Evolutionary conservation across 35 echinoderm and acorn worm species (phyloP).

Genomic region (Apostichopus californicus): DNA sequence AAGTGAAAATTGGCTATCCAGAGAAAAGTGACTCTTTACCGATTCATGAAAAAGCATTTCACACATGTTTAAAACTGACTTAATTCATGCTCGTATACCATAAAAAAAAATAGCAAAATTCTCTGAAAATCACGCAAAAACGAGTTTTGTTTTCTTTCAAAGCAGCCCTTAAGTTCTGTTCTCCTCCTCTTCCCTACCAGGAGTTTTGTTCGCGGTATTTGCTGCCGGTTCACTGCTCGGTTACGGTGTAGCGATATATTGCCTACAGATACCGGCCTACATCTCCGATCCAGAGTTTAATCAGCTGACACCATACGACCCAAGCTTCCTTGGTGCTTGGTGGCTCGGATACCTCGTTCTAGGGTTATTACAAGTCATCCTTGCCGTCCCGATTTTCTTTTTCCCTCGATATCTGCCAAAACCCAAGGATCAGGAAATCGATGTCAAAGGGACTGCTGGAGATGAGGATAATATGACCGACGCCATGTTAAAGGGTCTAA

Average conservation of each 20-base stretch:
- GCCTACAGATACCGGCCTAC: conserved; percentile 34
- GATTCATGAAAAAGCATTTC: too few relatives aligned
- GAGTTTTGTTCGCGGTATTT: neutral
- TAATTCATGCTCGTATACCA: too few relatives aligned
- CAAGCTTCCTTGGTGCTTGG: conserved; percentile 81
- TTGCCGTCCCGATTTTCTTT: conserved; percentile 79
- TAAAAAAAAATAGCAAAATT: too few relatives aligned
- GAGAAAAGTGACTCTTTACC: too few relatives aligned
- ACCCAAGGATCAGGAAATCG: conserved; percentile 25
- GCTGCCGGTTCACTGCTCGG: neutral
- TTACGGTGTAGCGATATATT: conserved; percentile 12
- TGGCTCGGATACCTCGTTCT: conserved; percentile 86
- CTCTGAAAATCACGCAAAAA: too few relatives aligned
- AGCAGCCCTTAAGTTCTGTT: too few relatives aligned
- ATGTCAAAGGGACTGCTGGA: neutral
- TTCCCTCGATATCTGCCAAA: conserved; percentile 64
- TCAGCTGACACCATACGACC: conserved; percentile 4
- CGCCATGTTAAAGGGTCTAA: conserved; percentile 10
- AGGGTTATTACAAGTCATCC: conserved; percentile 51
- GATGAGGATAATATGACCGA: conserved; percentile 14
- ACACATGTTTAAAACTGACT: too few relatives aligned
- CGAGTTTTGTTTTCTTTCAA: too few relatives aligned
- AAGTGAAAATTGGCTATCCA: too few relatives aligned
- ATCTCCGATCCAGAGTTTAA: neutral
- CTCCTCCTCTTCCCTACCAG: too few relatives aligned